Percentiles rank a stretch among this genome's conserved stretches.
phyloP scores from a whole-genome alignment of 1,140 invertebrate species.

The Sminthurides bifidus region DNA sequence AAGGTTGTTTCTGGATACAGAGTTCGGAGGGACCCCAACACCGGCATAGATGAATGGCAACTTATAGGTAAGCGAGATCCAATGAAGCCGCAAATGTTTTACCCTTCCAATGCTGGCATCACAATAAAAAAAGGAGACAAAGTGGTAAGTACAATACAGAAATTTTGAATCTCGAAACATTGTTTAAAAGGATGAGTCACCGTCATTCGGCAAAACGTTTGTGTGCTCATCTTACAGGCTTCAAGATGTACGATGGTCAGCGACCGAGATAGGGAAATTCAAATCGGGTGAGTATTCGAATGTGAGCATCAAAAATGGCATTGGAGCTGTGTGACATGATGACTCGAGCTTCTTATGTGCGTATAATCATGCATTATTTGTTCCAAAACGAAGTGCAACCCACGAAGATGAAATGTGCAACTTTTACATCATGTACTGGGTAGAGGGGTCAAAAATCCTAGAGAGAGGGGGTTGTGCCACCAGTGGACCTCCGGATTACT shows the following conservation, averaged over 20 bases:
- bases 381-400: conserved; percentile 50
- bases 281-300: conserved; percentile 57
- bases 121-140: conserved; percentile 57
- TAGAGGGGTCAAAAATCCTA: conserved; percentile 64
- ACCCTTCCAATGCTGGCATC: conserved; percentile 56
- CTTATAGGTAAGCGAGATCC: conserved; percentile 84
- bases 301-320: background rate
- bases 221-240: conserved; percentile 45
- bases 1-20: conserved; percentile 77
- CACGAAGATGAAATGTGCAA: conserved; percentile 98
- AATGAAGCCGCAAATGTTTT: conserved; percentile 90
- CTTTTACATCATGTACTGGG: conserved; percentile 98
- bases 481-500: conserved; percentile 61
- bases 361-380: background rate
- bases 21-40: conserved; percentile 44
- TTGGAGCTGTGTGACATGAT: background rate
- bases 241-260: conserved; percentile 85
- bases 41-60: conserved; percentile 57
- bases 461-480: conserved; percentile 76
- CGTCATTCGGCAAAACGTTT: background rate
- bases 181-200: background rate
- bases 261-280: conserved; percentile 47
- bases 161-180: background rate
- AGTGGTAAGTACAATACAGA: conserved; percentile 43
- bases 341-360: background rate